Evolutionary conservation across 2,888 invertebrate species (phyloP), one percentile per base, ranked within the genome.

Genomic region (Rhogogaster chlorosoma): DNA sequence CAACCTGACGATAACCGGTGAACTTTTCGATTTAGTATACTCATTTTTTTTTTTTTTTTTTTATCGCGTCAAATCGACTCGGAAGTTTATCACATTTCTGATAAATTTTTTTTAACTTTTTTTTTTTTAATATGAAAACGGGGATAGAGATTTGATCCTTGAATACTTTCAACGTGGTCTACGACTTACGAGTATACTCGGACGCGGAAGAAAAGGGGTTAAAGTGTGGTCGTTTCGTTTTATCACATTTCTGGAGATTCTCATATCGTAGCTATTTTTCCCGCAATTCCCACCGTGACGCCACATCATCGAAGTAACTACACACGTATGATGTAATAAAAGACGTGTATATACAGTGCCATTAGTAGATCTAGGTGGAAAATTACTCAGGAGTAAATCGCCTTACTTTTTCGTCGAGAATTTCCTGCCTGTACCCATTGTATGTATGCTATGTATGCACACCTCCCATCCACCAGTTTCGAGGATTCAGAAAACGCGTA

Each of bases 191-290:
- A n/a, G 70, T 71, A n/a, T 15, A 70, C 36, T 42, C 36, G 22
- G 38, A 42, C 38, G 42, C 22, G 12, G 42, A 73, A 26, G 22
- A 73, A 77, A 77, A 49, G 77, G 49, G 77, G 77, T 77, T 53
- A 53, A 77, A 45, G 77, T 53, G 32, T 53, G 7, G 49, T 49
- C 77, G 53, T 77, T 77, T 53, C 77, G 53, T 77, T 77, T 77
- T 77, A 77, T 77, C 18, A 29, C 77, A n/a, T 38, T 49, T 53
- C 77, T 53, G 29, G 26, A 77, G 77, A 77, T 77, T 53, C 53
- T 77, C 77, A 77, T 77, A 77, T 77, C 77, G 49, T 53, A 32
- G 45, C 77, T 77, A 77, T 53, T 77, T 32, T 77, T 53, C 29
- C 49, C 77, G 26, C 29, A 53, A 77, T 53, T 53, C 53, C n/a